phyloP scores from a whole-genome alignment of 2,797 vertebrate genomes.

The Mormyrops boulengeri region DNA sequence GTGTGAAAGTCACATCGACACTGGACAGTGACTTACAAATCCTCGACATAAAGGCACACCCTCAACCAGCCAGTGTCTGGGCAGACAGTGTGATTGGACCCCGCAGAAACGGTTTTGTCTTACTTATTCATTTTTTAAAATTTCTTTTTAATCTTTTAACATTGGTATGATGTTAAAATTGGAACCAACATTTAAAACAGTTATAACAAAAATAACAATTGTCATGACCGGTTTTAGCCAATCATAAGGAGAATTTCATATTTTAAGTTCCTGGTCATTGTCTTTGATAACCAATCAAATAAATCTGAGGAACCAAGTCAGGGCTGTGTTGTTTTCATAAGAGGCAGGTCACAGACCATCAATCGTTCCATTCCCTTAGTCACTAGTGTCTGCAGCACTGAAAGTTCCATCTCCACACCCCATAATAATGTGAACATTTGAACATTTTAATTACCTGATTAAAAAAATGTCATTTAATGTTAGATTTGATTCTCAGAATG shows the following conservation, averaged over 20 bases:
- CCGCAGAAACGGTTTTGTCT: background rate
- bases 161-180: conserved; percentile 31
- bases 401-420: background rate
- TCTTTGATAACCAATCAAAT: conserved; percentile 19
- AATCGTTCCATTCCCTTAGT: background rate
- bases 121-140: conserved; percentile 18
- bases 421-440: background rate
- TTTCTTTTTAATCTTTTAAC: conserved; percentile 34
- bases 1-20: background rate
- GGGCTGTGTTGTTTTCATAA: background rate
- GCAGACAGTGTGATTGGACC: conserved; percentile 1
- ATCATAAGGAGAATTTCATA: conserved; percentile 1
- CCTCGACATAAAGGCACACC: conserved; percentile 26
- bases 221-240: conserved; percentile 2
- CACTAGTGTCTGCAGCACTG: background rate
- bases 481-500: background rate
- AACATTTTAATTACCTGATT: background rate
- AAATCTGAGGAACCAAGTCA: conserved; percentile 3
- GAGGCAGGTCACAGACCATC: background rate
- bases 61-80: conserved; percentile 11
- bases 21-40: background rate
- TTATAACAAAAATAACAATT: background rate
- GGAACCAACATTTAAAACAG: conserved; percentile 15
- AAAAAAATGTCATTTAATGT: background rate
- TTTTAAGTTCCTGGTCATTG: conserved; percentile 22